Evolutionary conservation across 1,140 invertebrate species (phyloP).

Genomic region (Tribolium madens): DNA sequence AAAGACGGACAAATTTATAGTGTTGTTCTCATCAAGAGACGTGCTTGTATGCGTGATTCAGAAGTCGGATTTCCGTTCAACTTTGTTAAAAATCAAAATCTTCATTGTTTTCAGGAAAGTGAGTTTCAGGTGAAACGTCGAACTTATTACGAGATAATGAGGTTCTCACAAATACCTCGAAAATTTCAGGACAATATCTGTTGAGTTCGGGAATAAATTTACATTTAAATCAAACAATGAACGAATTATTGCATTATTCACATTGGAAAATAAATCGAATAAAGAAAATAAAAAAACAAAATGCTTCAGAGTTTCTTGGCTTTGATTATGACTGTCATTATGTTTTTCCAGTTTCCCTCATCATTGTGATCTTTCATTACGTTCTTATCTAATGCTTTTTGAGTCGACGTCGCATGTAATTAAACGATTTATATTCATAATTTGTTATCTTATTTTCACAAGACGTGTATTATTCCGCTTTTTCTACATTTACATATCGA

Average conservation of each 20-base stretch:
- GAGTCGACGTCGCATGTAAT: neutral
- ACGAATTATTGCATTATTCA: constrained; percentile 17
- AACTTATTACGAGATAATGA: neutral
- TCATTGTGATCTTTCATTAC: neutral
- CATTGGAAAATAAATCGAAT: neutral
- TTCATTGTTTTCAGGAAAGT: too few species aligned
- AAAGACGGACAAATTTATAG: constrained; percentile 28
- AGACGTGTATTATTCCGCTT: constrained; percentile 11
- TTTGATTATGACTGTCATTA: neutral
- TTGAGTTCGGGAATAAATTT: neutral
- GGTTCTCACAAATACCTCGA: neutral
- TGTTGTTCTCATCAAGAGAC: constrained; percentile 3
- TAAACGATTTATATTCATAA: constrained; percentile 31
- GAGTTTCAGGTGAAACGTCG: neutral
- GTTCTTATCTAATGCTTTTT: constrained; percentile 17
- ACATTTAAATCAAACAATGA: neutral
- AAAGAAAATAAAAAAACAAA: neutral
- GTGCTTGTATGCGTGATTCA: neutral
- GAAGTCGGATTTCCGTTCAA: constrained; percentile 9
- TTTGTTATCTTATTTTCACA: constrained; percentile 22
- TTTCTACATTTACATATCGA: constrained; percentile 1
- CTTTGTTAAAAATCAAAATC: neutral
- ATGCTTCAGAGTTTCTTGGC: neutral
- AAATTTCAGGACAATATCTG: neutral
- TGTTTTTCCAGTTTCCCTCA: neutral